Base-by-base conservation (phyloP, 2,797 vertebrate genomes). In the Smutsia temminckii region DNA sequence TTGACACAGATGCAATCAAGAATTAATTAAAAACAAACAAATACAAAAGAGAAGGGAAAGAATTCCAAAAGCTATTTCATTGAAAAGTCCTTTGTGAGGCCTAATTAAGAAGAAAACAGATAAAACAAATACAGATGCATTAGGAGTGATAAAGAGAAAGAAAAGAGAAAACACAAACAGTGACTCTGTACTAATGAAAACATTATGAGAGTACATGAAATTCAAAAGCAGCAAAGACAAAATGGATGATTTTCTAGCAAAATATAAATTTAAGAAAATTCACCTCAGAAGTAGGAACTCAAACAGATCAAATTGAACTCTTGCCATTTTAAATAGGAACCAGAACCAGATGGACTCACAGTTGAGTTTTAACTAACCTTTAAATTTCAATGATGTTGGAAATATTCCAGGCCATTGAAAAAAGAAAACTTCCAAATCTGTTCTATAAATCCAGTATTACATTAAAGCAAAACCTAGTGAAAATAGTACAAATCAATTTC, bases 1-100 rank as follows among this genome's bases (percentile, higher is more conserved):
- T 79, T 80, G 93, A 72, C 27, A 57, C 37, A 17, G 20, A 85
- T 64, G 23, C 5, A 85, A 61, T 75, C n/a, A 95, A 75, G 40
- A 95, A 91, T 85, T 92, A 96, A 94, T 89, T 92, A 40, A 87
- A 96, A 91, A 72, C 27, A 86, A 94, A 93, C 37, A 71, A 21
- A 61, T 46, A 59, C 16, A 46, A 55, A 71, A 61, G 29, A 55
- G 17, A 74, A 55, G 14, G 4, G 8, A 53, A 42, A 71, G 46
- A 51, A 53, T 34, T 61, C 29, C 9, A 63, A 84, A 93, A 27
- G 10, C 4, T 6, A 64, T 8, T 55, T 81, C 49, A 69, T 2
- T 49, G 55, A 66, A 68, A 92, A 93, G 10, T 21, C 13, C 5
- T 83, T 79, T 83, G 64, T 18, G 8, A 95, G 7, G 7, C 5